These are phyloP conservation scores for Petrocephalus microphthalmus DNA, from an alignment of 2,113 vertebrate genomes.

Conservation along the genomic window DNA sequence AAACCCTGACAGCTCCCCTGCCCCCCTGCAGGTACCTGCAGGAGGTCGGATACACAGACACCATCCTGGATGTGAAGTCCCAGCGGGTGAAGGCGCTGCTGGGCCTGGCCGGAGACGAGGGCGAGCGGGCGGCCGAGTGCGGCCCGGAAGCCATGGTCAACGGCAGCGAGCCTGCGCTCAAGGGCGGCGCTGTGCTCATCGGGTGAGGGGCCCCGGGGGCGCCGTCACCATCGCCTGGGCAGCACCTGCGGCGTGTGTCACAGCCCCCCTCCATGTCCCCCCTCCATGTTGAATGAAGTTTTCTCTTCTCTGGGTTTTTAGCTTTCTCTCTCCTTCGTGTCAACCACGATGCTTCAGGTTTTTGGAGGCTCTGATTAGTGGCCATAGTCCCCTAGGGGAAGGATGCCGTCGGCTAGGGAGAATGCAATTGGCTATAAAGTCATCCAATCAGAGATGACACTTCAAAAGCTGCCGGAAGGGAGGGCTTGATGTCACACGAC, in stretches of 20 bases:
- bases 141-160: conserved; percentile 83
- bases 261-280: too few relatives aligned
- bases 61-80: conserved; percentile 92
- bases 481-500: neutral
- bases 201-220: conserved; percentile 57
- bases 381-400: neutral
- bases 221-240: too few relatives aligned
- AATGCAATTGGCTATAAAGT: neutral
- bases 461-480: neutral
- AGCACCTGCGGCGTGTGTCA: too few relatives aligned
- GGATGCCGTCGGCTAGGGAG: neutral
- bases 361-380: neutral
- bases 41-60: conserved; percentile 92
- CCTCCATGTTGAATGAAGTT: neutral
- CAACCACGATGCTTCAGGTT: neutral
- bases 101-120: conserved; percentile 78
- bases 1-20: neutral
- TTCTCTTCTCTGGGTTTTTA: neutral
- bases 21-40: conserved; percentile 77
- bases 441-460: neutral
- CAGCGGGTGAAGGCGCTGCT: conserved; percentile 81
- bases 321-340: neutral
- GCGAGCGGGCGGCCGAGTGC: conserved; percentile 69
- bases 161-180: conserved; percentile 75
- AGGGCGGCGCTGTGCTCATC: conserved; percentile 69